Conservation (phyloP, 2,113 vertebrate species). For the Neopipo cinnamomea region DNA sequence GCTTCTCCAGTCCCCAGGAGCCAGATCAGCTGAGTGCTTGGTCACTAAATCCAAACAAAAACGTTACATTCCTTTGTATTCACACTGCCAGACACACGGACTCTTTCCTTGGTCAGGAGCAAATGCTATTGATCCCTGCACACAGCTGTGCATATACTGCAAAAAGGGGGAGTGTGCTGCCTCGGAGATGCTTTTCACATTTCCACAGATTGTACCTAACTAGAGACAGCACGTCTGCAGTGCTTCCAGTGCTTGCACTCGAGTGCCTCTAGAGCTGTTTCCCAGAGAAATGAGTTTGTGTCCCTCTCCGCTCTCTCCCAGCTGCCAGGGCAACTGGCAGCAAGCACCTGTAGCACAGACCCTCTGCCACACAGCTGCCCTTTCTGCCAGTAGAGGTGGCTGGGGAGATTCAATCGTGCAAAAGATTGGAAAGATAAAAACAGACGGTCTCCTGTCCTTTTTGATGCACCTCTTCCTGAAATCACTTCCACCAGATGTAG, state of each 20-base stretch:
- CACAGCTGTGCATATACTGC: not conserved
- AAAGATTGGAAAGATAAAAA: not conserved
- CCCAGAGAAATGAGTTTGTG: not conserved
- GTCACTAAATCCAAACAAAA: not conserved
- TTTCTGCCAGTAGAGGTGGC: not conserved
- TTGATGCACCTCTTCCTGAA: fast-evolving
- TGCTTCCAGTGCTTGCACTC: not conserved
- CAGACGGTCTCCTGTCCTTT: not conserved
- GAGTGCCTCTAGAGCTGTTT: slow-evolving; percentile 50
- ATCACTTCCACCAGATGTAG: not conserved
- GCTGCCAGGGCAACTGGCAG: not conserved
- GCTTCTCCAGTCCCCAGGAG: not conserved
- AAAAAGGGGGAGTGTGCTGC: not conserved
- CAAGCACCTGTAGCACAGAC: not conserved
- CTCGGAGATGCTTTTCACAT: not conserved
- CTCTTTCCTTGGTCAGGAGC: not conserved
- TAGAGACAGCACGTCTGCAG: not conserved
- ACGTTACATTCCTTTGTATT: not conserved
- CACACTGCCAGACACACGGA: not conserved
- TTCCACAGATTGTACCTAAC: not conserved
- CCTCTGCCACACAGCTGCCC: not conserved
- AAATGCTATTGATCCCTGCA: not conserved
- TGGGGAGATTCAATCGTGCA: not conserved
- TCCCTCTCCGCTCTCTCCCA: not conserved
- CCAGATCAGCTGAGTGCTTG: not conserved